Evolutionary conservation across 2,113 vertebrate genomes (phyloP), one percentile per base, ranked within the genome.

Genomic region (Thalassoma bifasciatum): DNA sequence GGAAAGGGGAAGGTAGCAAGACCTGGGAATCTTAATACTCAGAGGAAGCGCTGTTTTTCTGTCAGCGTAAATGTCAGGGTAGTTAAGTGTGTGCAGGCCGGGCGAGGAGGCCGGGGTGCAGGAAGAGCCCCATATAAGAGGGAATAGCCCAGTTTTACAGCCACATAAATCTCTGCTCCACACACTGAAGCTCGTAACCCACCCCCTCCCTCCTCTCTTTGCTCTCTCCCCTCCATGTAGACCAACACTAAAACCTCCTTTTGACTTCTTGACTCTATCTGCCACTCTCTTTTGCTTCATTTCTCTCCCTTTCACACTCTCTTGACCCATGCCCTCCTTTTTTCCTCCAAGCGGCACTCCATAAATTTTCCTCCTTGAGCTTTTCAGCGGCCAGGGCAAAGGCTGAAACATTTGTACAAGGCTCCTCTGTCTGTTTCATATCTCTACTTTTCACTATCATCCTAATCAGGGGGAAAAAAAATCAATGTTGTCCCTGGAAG

Each of bases 131-230:
- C 60, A 14, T 76, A 82, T 67, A 81, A 68, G 70, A 75, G 81
- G 86, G 89, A 89, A 90, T 85, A 86, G 86, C 75, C 87, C 63
- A 21, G 75, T 86, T 90, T 90, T 92, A 92, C 36, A 47, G 81
- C 66, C 82, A 70, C 87, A 91, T 92, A 91, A 92, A 92, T 93
- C 91, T 84, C 66, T 16, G 11, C 42, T 66, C 76, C 77, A 67
- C 62, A 47, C 68, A 16, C 69, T 47, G 52, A 72, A 66, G 79
- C 47, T 65, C 78, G 71, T 72, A 81, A 83, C 86, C 68, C 60
- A 5, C 79, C 30, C 30, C 30, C 77, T 56, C 71, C 66, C 70
- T 79, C 46, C 38, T 61, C 24, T 17, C 8, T 42, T 58, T 8
- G 61, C 49, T 73, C 66, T 52, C 65, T 70, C 67, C 53, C 53